phyloP scores from a whole-genome alignment of 2,888 invertebrate genomes.

The Antheraea yamamai region DNA sequence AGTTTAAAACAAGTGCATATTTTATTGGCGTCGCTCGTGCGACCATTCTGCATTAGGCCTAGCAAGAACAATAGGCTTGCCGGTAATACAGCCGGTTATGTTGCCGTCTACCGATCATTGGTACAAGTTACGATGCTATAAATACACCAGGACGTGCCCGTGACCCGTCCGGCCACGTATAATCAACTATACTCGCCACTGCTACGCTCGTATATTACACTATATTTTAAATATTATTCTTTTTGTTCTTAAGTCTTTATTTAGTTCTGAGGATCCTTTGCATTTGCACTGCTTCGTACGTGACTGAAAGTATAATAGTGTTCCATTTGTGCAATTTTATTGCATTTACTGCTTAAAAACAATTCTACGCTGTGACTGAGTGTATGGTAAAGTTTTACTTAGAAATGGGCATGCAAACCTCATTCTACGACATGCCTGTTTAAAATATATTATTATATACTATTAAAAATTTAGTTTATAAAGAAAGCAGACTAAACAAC shows the following conservation, averaged over 20 bases:
- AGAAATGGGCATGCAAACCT: not conserved
- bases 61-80: constrained; percentile 72
- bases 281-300: constrained; percentile 32
- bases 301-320: constrained; percentile 32
- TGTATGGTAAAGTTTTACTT: constrained; percentile 15
- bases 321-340: constrained; percentile 25
- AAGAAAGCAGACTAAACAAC: not conserved
- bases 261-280: constrained; percentile 20
- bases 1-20: constrained; percentile 62
- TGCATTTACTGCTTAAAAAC: constrained; percentile 31
- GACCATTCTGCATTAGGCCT: constrained; percentile 68
- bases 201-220: constrained; percentile 6
- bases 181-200: constrained; percentile 14
- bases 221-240: constrained; percentile 20
- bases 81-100: constrained; percentile 61
- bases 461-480: not conserved
- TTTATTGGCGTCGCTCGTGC: constrained; percentile 49
- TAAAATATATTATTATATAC: not conserved
- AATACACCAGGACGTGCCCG: constrained; percentile 75
- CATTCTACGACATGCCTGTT: not conserved
- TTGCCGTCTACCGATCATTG: constrained; percentile 68
- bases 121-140: constrained; percentile 77
- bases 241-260: constrained; percentile 15
- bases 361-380: constrained; percentile 17
- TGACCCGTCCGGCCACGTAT: constrained; percentile 56